phyloP scores from a whole-genome alignment of 2,113 vertebrate species.

The Chionodraco myersi region DNA sequence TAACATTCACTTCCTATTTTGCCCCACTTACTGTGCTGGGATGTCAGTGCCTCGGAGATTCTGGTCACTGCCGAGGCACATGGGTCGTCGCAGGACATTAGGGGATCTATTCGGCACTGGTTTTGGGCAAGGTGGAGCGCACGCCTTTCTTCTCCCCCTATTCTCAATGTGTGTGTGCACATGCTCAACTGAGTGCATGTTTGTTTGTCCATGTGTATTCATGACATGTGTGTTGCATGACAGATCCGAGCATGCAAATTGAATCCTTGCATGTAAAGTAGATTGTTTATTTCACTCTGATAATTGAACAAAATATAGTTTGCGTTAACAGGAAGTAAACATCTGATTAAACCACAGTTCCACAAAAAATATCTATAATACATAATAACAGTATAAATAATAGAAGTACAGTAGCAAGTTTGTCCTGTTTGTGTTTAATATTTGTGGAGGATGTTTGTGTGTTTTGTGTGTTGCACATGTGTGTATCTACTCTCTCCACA shows the following conservation, averaged over 20 bases:
- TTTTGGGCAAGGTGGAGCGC: slow-evolving; percentile 95
- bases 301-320: neutral
- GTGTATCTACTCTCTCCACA: slow-evolving; percentile 52
- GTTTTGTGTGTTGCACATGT: slow-evolving; percentile 53
- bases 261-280: slow-evolving; percentile 52
- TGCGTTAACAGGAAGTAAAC: slow-evolving; percentile 10
- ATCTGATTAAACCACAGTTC: neutral
- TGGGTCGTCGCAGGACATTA: slow-evolving; percentile 94
- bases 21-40: slow-evolving; percentile 84
- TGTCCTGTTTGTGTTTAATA: slow-evolving; percentile 41
- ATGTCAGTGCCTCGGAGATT: slow-evolving; percentile 93
- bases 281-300: slow-evolving; percentile 15
- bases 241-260: slow-evolving; percentile 53
- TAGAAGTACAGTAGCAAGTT: slow-evolving; percentile 13
- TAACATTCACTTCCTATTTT: slow-evolving; percentile 85
- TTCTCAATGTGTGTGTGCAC: slow-evolving; percentile 45
- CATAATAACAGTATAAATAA: neutral
- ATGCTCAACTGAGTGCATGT: slow-evolving; percentile 17
- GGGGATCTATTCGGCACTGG: slow-evolving; percentile 96
- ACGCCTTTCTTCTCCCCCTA: slow-evolving; percentile 73
- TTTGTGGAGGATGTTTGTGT: slow-evolving; percentile 47
- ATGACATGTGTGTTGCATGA: slow-evolving; percentile 63
- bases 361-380: slow-evolving; percentile 3
- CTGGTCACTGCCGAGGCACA: slow-evolving; percentile 95
- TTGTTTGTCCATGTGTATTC: slow-evolving; percentile 46